Base-by-base conservation (phyloP, 1,140 invertebrate genomes). In the Drosophila pseudoananassae region DNA sequence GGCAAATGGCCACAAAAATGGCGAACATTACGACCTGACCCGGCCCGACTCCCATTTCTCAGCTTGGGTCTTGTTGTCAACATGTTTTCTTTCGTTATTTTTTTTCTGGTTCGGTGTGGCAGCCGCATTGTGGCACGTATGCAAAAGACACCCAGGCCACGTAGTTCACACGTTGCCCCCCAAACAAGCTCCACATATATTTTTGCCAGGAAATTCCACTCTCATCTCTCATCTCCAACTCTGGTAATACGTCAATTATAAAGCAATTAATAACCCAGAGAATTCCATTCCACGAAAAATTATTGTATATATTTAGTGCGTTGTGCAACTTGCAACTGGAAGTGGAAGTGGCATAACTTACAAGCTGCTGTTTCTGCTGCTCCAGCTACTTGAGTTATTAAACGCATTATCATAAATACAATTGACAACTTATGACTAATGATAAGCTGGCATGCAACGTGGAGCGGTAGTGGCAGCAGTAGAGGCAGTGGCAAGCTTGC, bases 381-480 rank as follows among this genome's bases (percentile, higher is more conserved):
- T 81, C n/a, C 57, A 66, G 76, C 78, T 79, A 82, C 75, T 88
- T 88, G 79, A 88, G 83, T 88, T 88, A 88, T 88, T 83, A 88
- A 88, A 88, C 79, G 78, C 79, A 88, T 88, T 88, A 88, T 89
- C 83, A 88, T 88, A 88, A 88, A 83, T 88, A 83, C 83, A 83
- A 88, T 88, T 88, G 83, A 88, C 83, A 88, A 79, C 78, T 88
- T 88, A 88, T 88, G 83, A 88, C 83, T 88, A 88, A 88, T 88
- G 83, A 88, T 88, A 88, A 88, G 78, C 78, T 76, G 71, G 83
- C 83, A 88, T 88, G 83, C 83, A 88, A 88, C 78, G 69, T 47
- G 63, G 73, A 70, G 59, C 51, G 40, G 40, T 1, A 12, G 33
- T 40, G 14, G 33, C 3, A 3, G 33, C 33, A 12, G 31, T 10